A percentile compares a stretch with the other conserved stretches of the same genome.
Evolutionary conservation across 1,140 invertebrate genomes (phyloP).

Genomic region (Nasonia longicornis): DNA sequence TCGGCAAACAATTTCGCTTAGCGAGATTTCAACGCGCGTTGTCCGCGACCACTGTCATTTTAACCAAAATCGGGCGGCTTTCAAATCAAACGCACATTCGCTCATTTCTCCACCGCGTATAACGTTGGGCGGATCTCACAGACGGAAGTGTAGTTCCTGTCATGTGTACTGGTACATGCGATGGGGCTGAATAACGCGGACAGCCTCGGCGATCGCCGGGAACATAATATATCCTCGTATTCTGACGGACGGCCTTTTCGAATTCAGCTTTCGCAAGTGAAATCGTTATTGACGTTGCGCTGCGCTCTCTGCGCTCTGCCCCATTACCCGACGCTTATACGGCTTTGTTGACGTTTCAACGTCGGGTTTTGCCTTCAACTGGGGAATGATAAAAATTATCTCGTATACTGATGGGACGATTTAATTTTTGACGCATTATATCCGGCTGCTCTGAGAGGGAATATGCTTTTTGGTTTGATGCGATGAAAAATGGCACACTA

Average conservation of each 20-base stretch:
- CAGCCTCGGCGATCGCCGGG: slow-evolving; percentile 7
- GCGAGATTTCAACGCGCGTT: slow-evolving; percentile 15
- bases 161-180: not conserved
- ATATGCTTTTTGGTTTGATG: too few species aligned
- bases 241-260: slow-evolving; percentile 20
- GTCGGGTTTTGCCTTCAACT: not conserved
- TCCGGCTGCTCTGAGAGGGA: too few species aligned
- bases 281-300: slow-evolving; percentile 25
- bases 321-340: not conserved
- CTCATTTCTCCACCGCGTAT: not conserved
- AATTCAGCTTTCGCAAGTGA: slow-evolving; percentile 27
- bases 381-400: not conserved
- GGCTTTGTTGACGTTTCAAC: not conserved
- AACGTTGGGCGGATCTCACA: not conserved
- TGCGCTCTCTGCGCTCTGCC: not conserved
- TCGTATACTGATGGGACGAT: too few species aligned
- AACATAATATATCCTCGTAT: slow-evolving; percentile 7
- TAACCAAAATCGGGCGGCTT: slow-evolving; percentile 19
- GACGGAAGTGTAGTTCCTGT: slow-evolving; percentile 17
- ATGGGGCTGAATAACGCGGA: not conserved
- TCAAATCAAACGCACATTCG: slow-evolving; percentile 29
- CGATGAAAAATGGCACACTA: too few species aligned
- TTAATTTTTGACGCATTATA: too few species aligned
- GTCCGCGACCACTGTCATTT: slow-evolving; percentile 22
- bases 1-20: slow-evolving; percentile 24